Evolutionary conservation across 2,797 vertebrate species (phyloP), one percentile per base, ranked within the genome.

Genomic region (Vultur gryphus): DNA sequence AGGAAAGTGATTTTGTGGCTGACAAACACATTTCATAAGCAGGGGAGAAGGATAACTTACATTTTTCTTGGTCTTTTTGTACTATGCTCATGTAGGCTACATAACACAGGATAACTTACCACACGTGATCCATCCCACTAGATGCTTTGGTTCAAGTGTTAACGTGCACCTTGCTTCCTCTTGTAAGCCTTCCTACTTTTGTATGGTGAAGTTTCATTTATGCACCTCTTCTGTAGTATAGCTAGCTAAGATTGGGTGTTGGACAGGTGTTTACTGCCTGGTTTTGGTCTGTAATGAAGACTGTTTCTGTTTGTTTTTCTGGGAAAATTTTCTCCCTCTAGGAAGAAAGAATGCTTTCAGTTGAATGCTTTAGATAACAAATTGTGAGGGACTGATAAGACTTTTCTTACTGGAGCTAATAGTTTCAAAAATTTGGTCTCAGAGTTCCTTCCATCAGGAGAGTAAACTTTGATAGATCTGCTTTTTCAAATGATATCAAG

Each of bases 91-190:
- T 9, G 7, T 33, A 67, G 52, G 21, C 25, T 52, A 4, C 6
- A 1, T 65, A 51, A 26, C 13, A 2, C 6, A 64, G 46, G 31
- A 6, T 10, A 48, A n/a, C 21, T 83, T 70, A 25, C 43, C 16
- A 29, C 7, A 9, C 1, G 2, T 5, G 11, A 8, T 61, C 43
- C 2, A 1, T 86, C 16, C 24, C 4, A 12, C 9, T n/a, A 61
- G 44, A 11, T 69, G 43, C 37, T 73, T 37, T 39, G 28, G 25
- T 58, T 55, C 28, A 70, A 28, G 39, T 33, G 35, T 66, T 72
- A 33, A 5, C 1, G 2, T 31, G 64, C 28, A 19, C 43, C 46
- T 65, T 41, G 11, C 20, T 84, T 49, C 62, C 6, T 62, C 31
- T 75, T 41, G 35, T 26, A 51, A 89, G 26, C 25, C 16, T 78